Evolutionary conservation across 2,888 invertebrate genomes (phyloP).

Genomic region (Ochropacha duplaris): DNA sequence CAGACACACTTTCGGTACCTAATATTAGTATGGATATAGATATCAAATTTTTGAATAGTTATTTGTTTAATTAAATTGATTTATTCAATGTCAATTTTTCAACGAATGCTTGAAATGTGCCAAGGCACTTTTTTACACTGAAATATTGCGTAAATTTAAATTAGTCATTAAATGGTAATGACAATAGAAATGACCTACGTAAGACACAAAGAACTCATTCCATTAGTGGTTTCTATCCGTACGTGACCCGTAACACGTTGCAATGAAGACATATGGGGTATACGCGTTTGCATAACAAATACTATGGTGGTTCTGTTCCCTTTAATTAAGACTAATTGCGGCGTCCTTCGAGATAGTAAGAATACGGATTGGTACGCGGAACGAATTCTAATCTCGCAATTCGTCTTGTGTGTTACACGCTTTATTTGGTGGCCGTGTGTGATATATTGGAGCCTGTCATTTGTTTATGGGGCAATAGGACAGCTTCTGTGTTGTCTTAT

Average conservation of each 20-base stretch:
- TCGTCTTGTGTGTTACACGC: conserved; percentile 1
- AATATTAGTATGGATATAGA: too few relatives aligned
- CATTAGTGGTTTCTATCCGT: conserved; percentile 30
- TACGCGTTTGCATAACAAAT: conserved; percentile 65
- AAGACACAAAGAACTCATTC: conserved; percentile 25
- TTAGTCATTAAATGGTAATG: too few relatives aligned
- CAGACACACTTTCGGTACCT: too few relatives aligned
- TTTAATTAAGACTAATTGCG: conserved; percentile 73
- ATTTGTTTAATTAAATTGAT: too few relatives aligned
- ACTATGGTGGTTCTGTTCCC: conserved; percentile 44
- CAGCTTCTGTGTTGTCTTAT: not conserved
- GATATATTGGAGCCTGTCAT: not conserved
- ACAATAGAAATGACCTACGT: not conserved
- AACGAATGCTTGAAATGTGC: too few relatives aligned
- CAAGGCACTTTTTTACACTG: too few relatives aligned
- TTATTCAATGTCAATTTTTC: too few relatives aligned
- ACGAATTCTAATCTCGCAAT: conserved; percentile 18
- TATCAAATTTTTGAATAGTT: too few relatives aligned
- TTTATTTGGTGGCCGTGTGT: not conserved
- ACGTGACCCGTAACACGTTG: conserved; percentile 44
- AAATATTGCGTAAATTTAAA: too few relatives aligned
- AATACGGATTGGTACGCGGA: conserved; percentile 30
- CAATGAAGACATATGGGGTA: conserved; percentile 64
- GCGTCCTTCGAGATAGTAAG: conserved; percentile 39
- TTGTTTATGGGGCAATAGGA: not conserved